Percentiles rank a stretch among this genome's conserved stretches.
phyloP scores from a whole-genome alignment of 2,113 vertebrate species.

The Malurus melanocephalus region DNA sequence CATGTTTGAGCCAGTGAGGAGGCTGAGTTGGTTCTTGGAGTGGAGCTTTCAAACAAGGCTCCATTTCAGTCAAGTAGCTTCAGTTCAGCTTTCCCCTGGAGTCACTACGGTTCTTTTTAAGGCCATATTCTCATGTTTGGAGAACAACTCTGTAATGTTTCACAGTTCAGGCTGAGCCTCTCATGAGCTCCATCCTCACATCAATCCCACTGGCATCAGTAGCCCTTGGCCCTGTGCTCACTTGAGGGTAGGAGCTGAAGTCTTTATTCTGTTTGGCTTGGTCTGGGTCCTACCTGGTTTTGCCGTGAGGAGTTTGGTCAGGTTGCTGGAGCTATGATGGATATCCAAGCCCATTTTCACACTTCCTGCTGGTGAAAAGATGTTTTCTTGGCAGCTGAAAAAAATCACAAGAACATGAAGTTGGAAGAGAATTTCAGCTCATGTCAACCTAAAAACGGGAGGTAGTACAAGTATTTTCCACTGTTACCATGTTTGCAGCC shows the following conservation, averaged over 20 bases:
- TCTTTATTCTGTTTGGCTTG: not conserved
- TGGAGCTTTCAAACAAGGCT: not conserved
- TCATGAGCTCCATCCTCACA: not conserved
- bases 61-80: not conserved
- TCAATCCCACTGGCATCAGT: not conserved
- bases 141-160: not conserved
- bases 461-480: not conserved
- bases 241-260: not conserved
- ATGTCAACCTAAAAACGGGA: not conserved
- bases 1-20: not conserved
- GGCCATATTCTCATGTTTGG: not conserved
- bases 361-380: not conserved
- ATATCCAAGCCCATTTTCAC: not conserved
- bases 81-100: not conserved
- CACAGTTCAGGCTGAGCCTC: not conserved
- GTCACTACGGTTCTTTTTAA: not conserved
- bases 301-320: not conserved
- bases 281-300: not conserved
- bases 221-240: not conserved
- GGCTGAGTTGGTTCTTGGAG: not conserved
- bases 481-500: not conserved
- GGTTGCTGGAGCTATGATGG: not conserved
- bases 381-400: not conserved
- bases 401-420: not conserved
- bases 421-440: not conserved